These are phyloP conservation scores for Oryzias celebensis DNA, from an alignment of 2,113 vertebrate genomes.

Conservation along the genomic window DNA sequence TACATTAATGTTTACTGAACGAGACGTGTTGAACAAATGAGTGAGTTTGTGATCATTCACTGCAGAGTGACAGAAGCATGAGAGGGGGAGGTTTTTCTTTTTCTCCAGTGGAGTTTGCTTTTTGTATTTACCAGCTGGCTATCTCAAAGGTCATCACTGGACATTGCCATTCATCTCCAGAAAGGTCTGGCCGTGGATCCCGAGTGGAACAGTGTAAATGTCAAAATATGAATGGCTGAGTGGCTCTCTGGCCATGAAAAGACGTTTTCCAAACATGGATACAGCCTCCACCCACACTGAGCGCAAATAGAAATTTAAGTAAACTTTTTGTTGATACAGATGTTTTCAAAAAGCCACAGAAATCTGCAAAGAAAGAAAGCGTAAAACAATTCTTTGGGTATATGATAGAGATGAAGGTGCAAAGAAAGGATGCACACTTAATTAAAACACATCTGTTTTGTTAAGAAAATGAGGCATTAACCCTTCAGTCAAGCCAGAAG, in stretches of 20 bases:
- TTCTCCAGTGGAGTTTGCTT: not conserved
- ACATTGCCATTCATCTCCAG: slow-evolving; percentile 43
- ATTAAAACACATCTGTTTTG: slow-evolving; percentile 18
- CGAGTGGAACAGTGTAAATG: slow-evolving; percentile 55
- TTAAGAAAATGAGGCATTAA: slow-evolving; percentile 10
- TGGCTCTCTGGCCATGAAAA: slow-evolving; percentile 20
- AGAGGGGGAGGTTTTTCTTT: not conserved
- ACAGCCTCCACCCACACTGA: not conserved
- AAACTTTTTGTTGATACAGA: no score
- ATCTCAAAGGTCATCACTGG: slow-evolving; percentile 54
- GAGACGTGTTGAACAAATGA: not conserved
- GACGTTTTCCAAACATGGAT: slow-evolving; percentile 9
- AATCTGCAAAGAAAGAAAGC: not conserved
- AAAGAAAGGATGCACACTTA: no score
- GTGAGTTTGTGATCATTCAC: not conserved
- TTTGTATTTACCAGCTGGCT: slow-evolving; percentile 39
- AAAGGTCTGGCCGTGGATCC: slow-evolving; percentile 28
- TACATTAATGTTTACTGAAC: no score
- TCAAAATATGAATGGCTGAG: slow-evolving; percentile 48
- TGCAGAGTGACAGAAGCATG: slow-evolving; percentile 8
- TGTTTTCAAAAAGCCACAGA: no score
- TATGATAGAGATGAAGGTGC: not conserved
- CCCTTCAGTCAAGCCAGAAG: slow-evolving; percentile 36
- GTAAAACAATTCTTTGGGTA: not conserved
- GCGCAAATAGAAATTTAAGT: no score